These are phyloP conservation scores for Mnemiopsis leidyi DNA, from an alignment of 37 sponge, comb jelly and placozoan genomes.

Conservation along the genomic window DNA sequence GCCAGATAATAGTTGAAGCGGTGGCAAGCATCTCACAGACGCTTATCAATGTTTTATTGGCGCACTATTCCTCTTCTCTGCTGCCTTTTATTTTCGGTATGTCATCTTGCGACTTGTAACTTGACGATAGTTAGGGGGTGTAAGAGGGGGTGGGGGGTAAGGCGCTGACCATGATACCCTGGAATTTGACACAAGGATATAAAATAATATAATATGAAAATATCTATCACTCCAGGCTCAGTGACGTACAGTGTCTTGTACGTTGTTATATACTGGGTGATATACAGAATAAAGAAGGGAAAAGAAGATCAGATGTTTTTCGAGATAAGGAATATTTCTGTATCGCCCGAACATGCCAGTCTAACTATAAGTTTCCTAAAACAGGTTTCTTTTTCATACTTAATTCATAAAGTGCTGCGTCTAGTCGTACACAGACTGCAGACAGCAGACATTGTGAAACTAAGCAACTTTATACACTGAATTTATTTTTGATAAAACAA, in stretches of 20 bases:
- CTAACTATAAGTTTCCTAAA: constrained; percentile 32
- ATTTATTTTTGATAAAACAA: too few relatives aligned
- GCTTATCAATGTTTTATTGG: not conserved
- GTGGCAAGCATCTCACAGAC: constrained; percentile 7
- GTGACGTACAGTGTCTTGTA: not conserved
- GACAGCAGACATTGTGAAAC: too few relatives aligned
- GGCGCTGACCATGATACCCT: too few relatives aligned
- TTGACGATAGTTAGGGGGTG: too few relatives aligned
- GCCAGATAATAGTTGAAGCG: constrained; percentile 23
- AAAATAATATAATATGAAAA: too few relatives aligned
- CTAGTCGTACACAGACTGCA: too few relatives aligned
- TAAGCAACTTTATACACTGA: too few relatives aligned
- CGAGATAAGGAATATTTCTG: not conserved
- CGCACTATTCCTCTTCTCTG: constrained; percentile 44
- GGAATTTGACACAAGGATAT: too few relatives aligned
- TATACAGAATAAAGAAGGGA: not conserved
- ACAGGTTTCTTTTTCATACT: constrained; percentile 45
- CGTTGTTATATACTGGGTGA: constrained; percentile 31
- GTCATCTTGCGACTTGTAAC: too few relatives aligned
- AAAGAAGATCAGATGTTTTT: constrained; percentile 2
- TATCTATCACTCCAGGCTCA: too few relatives aligned
- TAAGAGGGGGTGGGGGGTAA: too few relatives aligned
- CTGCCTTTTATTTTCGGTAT: constrained; percentile 18
- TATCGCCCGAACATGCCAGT: not conserved
- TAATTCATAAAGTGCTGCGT: too few relatives aligned